phyloP scores from a whole-genome alignment of 2,797 vertebrate genomes.

The Chaetodon trifasciatus region DNA sequence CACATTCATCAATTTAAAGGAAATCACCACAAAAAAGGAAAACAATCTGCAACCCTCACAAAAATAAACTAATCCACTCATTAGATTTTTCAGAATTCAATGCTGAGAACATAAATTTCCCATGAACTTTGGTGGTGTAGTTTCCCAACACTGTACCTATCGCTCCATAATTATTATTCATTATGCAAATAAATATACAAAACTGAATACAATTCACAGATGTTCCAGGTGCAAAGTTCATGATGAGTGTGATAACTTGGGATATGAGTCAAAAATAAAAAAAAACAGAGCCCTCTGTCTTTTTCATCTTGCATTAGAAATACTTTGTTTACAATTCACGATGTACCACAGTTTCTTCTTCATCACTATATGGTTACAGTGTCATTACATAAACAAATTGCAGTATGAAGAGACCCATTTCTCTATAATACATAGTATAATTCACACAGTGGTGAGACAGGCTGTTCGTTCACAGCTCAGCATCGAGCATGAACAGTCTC shows the following conservation, averaged over 20 bases:
- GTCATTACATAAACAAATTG: conserved; percentile 3
- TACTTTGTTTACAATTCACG: background rate
- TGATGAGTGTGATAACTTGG: background rate
- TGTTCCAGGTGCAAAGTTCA: background rate
- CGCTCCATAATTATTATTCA: background rate
- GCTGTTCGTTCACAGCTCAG: background rate
- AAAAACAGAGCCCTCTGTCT: background rate
- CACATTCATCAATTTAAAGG: conserved; percentile 26
- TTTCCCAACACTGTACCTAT: background rate
- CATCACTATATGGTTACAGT: background rate
- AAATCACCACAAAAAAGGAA: conserved; percentile 1
- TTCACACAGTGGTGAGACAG: background rate
- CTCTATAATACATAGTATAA: background rate
- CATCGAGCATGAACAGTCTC: background rate
- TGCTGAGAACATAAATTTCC: background rate
- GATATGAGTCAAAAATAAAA: background rate
- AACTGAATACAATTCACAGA: background rate
- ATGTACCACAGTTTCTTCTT: background rate
- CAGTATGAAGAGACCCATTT: background rate
- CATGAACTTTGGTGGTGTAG: background rate
- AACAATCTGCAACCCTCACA: background rate
- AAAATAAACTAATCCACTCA: conserved; percentile 26
- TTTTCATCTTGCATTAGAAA: conserved; percentile 1
- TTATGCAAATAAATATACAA: conserved; percentile 38
- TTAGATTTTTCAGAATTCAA: background rate